Evolutionary conservation across 1,140 invertebrate genomes (phyloP), one percentile per base, ranked within the genome.

Genomic region (Drosophila miranda): DNA sequence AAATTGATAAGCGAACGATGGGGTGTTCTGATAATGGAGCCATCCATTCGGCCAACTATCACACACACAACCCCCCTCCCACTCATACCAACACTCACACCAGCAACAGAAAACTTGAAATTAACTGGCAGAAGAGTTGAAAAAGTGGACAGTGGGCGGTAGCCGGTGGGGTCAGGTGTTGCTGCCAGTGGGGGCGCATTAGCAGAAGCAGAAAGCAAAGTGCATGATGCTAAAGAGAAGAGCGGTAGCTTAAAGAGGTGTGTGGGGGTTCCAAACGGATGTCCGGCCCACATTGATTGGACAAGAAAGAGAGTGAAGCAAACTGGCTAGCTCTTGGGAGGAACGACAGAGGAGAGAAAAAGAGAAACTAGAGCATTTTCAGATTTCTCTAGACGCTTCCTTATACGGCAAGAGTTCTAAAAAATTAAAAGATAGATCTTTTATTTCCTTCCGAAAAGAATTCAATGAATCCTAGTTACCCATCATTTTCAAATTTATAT

Each of bases 1-100:
- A 45, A 51, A 70, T 52, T 75, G 75, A 84, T 88, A 86, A 86
- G 72, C 72, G 60, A 52, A 73, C 69, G 63, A 74, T 73, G 63
- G 19, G 23, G 23, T 23, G 58, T 41, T 58, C 51, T 62, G 73
- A 84, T 86, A 86, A 86, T 70, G 43, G 46, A 52, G 49, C 42
- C 13, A 28, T 41, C 38, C 16, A 30, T 9, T 30, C 28, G 28
- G 28, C 28, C 28, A 30, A 30, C 8, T 9, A 6, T n/a, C 7
- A 16, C 21, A 2, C 14, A 11, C 28, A 8, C 8, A 7, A 0
- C 28, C 8, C 7, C 1, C 28, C 28, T 0, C 2, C 7, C 7
- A 30, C 7, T 9, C 8, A 30, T 30, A 30, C 28, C 8, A 8
- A 7, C 28, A 9, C 28, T 30, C 7, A 26, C 30, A 45, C 21